Evolutionary conservation across 2,888 invertebrate genomes (phyloP).

Genomic region (Agriotes lineatus): DNA sequence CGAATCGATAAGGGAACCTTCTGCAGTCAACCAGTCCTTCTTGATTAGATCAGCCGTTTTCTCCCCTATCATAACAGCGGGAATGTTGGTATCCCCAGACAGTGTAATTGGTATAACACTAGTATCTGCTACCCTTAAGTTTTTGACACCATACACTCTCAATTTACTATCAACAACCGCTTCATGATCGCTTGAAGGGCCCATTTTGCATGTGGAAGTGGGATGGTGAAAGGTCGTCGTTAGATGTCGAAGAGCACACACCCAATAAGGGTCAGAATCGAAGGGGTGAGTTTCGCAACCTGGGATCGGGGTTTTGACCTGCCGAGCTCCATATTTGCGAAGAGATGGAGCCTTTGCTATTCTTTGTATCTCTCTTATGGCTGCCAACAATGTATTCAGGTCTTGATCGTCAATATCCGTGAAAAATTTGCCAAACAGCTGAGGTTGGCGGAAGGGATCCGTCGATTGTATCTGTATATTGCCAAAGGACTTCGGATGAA

Average conservation of each 20-base stretch:
- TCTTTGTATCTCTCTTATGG: conserved; percentile 68
- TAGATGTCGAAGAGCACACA: conserved; percentile 67
- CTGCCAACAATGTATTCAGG: conserved; percentile 59
- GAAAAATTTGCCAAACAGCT: conserved; percentile 85
- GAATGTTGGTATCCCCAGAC: conserved; percentile 69
- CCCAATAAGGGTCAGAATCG: conserved; percentile 69
- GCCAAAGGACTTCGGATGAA: conserved; percentile 80
- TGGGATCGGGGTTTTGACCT: conserved; percentile 66
- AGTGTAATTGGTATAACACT: conserved; percentile 70
- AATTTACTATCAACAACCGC: conserved; percentile 71
- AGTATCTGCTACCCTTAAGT: conserved; percentile 70
- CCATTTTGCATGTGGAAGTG: conserved; percentile 72
- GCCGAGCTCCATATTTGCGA: conserved; percentile 63
- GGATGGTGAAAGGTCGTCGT: conserved; percentile 69
- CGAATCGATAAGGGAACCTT: conserved; percentile 29
- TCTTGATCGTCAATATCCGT: conserved; percentile 69
- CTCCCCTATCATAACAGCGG: conserved; percentile 71
- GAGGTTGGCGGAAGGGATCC: conserved; percentile 79
- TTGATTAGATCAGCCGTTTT: conserved; percentile 70
- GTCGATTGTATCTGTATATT: conserved; percentile 74
- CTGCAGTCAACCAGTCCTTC: conserved; percentile 61
- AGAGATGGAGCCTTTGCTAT: conserved; percentile 67
- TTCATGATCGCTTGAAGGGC: conserved; percentile 66
- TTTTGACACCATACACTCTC: conserved; percentile 67
- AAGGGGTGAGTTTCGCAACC: conserved; percentile 66